Evolutionary conservation across 2,113 vertebrate genomes (phyloP).

Genomic region (Chlorodrepanis virens): DNA sequence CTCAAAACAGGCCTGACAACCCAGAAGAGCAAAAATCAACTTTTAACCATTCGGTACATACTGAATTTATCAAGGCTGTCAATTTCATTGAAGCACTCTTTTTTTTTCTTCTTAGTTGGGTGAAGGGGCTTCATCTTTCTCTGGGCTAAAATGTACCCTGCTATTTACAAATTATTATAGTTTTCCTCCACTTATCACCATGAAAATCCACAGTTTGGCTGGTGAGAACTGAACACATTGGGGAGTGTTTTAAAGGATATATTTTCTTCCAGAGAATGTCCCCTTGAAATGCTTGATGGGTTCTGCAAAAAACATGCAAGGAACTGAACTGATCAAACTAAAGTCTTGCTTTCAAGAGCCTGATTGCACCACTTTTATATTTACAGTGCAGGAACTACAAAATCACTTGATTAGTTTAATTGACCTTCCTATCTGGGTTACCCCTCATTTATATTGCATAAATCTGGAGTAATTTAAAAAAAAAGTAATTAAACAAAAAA

Average conservation of each 20-base stretch:
- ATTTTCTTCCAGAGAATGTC: neutral
- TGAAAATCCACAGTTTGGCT: neutral
- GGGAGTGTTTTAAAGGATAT: neutral
- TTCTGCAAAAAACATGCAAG: neutral
- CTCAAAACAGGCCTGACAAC: conserved; percentile 75
- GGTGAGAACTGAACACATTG: neutral
- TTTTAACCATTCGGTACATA: neutral
- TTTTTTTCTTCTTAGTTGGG: neutral
- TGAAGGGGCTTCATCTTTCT: neutral
- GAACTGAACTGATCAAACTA: neutral
- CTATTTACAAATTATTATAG: neutral
- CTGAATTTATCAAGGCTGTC: conserved; percentile 7
- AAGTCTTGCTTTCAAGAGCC: neutral
- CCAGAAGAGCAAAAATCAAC: conserved; percentile 32
- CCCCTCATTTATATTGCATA: neutral
- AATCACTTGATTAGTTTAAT: neutral
- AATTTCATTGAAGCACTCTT: neutral
- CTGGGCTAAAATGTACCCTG: neutral
- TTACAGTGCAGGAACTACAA: neutral
- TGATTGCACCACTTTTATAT: neutral
- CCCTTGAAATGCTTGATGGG: neutral
- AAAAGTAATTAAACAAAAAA: neutral
- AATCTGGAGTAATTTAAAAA: neutral
- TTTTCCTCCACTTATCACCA: neutral
- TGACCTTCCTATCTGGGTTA: neutral